A percentile compares a stretch with the other conserved stretches of the same genome.
These are phyloP conservation scores for Manduca sexta DNA, from an alignment of 1,140 invertebrate species.

Conservation along the genomic window DNA sequence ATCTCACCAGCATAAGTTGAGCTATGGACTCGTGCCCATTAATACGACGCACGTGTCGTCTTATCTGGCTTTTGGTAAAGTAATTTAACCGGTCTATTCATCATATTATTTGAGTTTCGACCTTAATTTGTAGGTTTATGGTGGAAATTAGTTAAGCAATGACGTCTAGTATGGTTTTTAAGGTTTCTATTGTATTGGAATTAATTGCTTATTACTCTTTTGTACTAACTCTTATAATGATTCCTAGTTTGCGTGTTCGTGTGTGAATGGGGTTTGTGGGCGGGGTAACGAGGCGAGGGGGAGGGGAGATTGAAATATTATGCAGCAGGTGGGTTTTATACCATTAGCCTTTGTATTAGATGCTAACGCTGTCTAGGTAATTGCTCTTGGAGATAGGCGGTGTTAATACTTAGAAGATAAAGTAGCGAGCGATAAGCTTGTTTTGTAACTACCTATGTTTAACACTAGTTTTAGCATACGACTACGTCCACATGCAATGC, in stretches of 20 bases:
- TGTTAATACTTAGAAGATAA: no score
- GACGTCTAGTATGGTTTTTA: constrained; percentile 8
- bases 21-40: constrained; percentile 1
- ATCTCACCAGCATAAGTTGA: constrained; percentile 25
- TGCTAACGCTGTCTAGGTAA: no score
- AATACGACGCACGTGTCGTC: neutral
- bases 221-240: constrained; percentile 9
- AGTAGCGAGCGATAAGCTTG: no score
- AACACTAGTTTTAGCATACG: no score
- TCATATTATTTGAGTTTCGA: neutral
- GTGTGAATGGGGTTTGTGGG: no score
- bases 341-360: neutral
- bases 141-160: neutral
- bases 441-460: no score
- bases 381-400: no score
- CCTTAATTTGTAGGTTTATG: no score
- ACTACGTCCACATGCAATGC: no score
- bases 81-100: neutral
- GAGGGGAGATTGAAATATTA: no score
- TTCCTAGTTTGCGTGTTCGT: no score
- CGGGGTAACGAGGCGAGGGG: no score
- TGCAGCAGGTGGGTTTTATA: constrained; percentile 19
- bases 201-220: constrained; percentile 28
- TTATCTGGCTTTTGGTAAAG: neutral
- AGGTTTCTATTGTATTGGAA: constrained; percentile 20